Evolutionary conservation across 2,797 vertebrate genomes (phyloP).

Genomic region (Pangasius larnaudii): DNA sequence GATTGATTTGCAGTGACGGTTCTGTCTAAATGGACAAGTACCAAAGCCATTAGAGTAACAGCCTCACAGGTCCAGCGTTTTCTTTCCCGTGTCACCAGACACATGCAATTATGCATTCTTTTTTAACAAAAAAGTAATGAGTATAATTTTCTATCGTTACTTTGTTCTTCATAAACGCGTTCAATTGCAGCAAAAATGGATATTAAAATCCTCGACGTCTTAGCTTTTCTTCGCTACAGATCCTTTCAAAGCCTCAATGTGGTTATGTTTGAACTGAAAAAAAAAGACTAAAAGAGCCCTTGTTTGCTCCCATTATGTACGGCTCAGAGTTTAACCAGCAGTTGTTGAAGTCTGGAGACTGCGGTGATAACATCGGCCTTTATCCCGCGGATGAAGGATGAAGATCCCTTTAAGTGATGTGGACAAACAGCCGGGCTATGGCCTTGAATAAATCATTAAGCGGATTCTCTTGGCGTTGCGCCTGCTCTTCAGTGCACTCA

Average conservation of each 20-base stretch:
- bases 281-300: background rate
- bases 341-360: conserved; percentile 30
- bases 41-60: background rate
- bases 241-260: background rate
- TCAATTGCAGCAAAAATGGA: background rate
- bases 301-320: conserved; percentile 19
- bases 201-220: background rate
- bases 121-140: background rate
- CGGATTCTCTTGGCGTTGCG: conserved; percentile 33
- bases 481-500: conserved; percentile 9
- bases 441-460: conserved; percentile 57
- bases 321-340: background rate
- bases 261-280: background rate
- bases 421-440: conserved; percentile 42
- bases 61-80: background rate
- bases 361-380: conserved; percentile 26
- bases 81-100: background rate
- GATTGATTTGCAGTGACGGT: background rate
- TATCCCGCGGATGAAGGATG: conserved; percentile 46
- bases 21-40: background rate
- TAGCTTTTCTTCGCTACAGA: too few relatives aligned
- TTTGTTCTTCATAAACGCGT: background rate
- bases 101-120: background rate
- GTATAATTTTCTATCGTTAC: background rate
- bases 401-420: conserved; percentile 49